Conservation (phyloP, 2,888 invertebrate species). For the Drosophila kanekoi region DNA sequence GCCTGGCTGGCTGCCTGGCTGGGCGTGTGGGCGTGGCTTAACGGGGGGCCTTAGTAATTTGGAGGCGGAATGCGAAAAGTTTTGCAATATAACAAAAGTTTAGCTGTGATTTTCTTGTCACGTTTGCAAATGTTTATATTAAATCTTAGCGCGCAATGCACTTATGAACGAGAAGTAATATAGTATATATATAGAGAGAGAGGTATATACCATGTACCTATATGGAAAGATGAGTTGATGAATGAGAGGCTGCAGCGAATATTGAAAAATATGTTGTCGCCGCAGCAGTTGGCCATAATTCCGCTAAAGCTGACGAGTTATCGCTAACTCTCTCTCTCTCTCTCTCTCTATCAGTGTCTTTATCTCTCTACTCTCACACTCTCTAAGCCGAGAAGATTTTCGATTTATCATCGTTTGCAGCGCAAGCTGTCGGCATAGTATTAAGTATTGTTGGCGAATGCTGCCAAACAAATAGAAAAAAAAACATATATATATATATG, state of each 20-base stretch:
- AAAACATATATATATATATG: neutral
- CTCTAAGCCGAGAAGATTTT: constrained; percentile 75
- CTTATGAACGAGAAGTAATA: constrained; percentile 10
- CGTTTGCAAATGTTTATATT: constrained; percentile 57
- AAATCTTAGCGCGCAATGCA: constrained; percentile 24
- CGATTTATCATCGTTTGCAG: constrained; percentile 79
- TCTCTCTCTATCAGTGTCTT: constrained; percentile 11
- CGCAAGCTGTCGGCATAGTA: constrained; percentile 73
- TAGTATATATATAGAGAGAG: neutral
- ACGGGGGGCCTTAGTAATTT: constrained; percentile 68
- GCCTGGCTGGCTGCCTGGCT: neutral
- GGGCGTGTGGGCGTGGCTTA: constrained; percentile 14
- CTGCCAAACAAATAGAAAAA: constrained; percentile 36
- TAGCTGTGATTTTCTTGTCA: constrained; percentile 76
- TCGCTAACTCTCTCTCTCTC: constrained; percentile 21
- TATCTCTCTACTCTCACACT: constrained; percentile 7
- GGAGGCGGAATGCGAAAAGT: constrained; percentile 74
- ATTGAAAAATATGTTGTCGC: constrained; percentile 40
- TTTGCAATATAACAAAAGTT: constrained; percentile 77
- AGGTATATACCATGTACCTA: neutral
- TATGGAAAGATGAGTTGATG: constrained; percentile 17
- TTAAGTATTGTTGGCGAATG: constrained; percentile 65
- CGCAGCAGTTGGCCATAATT: constrained; percentile 38
- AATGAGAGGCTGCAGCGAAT: constrained; percentile 28
- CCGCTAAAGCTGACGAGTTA: constrained; percentile 50